phyloP scores from a whole-genome alignment of 1,140 invertebrate genomes.

The Drosophila orena region DNA sequence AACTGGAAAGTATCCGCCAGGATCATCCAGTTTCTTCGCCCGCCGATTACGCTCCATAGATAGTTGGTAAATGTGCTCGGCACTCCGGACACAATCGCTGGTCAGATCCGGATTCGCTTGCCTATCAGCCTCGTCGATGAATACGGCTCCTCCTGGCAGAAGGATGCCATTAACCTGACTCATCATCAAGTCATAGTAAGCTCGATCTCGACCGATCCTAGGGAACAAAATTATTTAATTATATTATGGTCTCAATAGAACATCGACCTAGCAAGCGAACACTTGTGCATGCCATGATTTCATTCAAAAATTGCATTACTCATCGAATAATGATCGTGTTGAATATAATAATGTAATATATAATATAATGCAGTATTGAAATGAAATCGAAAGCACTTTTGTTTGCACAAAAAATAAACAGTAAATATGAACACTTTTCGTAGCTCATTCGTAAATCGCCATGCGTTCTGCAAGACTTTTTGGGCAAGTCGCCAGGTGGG shows the following conservation, averaged over 20 bases:
- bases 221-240: too few relatives aligned
- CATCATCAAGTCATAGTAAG: slow-evolving; percentile 85
- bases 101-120: slow-evolving; percentile 85
- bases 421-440: slow-evolving; percentile 8
- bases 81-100: slow-evolving; percentile 86
- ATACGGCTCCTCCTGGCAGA: slow-evolving; percentile 90
- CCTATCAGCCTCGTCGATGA: slow-evolving; percentile 83
- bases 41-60: slow-evolving; percentile 88
- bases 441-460: slow-evolving; percentile 14
- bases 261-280: too few relatives aligned
- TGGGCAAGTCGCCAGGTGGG: slow-evolving; percentile 13
- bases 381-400: slow-evolving; percentile 20
- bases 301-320: too few relatives aligned
- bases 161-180: slow-evolving; percentile 89
- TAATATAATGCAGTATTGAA: not conserved
- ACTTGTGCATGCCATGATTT: too few relatives aligned
- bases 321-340: too few relatives aligned
- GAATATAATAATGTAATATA: too few relatives aligned
- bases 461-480: not conserved
- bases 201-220: slow-evolving; percentile 59
- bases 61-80: slow-evolving; percentile 88
- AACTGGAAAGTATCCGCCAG: slow-evolving; percentile 91
- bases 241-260: too few relatives aligned
- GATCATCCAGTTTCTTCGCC: slow-evolving; percentile 32
- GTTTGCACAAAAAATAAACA: not conserved